A percentile compares a stretch with the other conserved stretches of the same genome.
phyloP scores from a whole-genome alignment of 2,113 vertebrate genomes.

The Tapirus terrestris region DNA sequence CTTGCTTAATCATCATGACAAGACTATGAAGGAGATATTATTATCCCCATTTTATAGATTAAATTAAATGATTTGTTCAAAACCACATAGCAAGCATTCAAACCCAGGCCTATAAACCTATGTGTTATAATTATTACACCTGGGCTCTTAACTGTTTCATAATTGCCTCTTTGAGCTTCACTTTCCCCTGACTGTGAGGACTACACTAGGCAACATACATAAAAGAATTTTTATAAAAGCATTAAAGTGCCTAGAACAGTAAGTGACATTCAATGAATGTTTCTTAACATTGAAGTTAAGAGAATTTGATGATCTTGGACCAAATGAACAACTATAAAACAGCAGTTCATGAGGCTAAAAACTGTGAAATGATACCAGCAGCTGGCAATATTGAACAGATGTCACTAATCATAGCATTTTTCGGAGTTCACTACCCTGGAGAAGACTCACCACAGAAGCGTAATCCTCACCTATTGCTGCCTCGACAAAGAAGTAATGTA shows the following conservation, averaged over 20 bases:
- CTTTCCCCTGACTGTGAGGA: neutral
- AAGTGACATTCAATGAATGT: neutral
- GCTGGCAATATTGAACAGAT: neutral
- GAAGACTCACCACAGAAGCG: constrained; percentile 18
- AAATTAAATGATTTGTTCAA: constrained; percentile 62
- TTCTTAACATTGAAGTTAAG: constrained; percentile 49
- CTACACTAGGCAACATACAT: constrained; percentile 10
- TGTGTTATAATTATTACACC: constrained; percentile 37
- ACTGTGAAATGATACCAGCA: neutral
- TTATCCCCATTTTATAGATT: constrained; percentile 55
- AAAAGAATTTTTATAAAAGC: constrained; percentile 38
- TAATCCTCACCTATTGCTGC: neutral
- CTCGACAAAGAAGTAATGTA: constrained; percentile 25
- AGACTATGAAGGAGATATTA: neutral
- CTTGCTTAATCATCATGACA: constrained; percentile 9
- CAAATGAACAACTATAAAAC: constrained; percentile 38
- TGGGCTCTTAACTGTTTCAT: constrained; percentile 31
- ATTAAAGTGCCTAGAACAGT: constrained; percentile 14
- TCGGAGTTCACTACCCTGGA: neutral
- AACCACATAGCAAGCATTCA: constrained; percentile 42
- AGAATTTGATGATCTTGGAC: constrained; percentile 17
- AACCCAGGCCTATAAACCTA: constrained; percentile 27
- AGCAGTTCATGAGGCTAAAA: neutral
- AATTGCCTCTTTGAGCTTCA: constrained; percentile 16
- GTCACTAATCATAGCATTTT: constrained; percentile 34